Evolutionary conservation across 2,113 vertebrate species (phyloP), one percentile per base, ranked within the genome.

Genomic region (Hemiprocne comata): DNA sequence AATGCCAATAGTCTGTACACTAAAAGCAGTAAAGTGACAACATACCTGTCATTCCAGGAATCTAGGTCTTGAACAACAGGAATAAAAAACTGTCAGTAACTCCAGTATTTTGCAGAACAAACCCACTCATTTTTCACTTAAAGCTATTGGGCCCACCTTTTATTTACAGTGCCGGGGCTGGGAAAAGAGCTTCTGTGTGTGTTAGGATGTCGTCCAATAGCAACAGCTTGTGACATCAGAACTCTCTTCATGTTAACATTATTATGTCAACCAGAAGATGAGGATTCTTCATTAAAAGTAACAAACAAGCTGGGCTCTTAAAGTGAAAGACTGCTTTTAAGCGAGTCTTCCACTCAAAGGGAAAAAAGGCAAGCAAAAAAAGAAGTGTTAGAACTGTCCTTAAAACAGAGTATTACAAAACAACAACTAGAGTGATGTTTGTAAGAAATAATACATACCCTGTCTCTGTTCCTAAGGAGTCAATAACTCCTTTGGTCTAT

Each of bases 401-500:
- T 61, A 54, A 92, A 73, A 57, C 4, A 36, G 34, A 83, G 34
- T 46, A 14, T 73, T 29, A 70, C 65, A 44, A 76, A 29, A 16
- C 34, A 50, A 25, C n/a, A 50, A 26, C n/a, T 29, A 81, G 40
- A 20, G 48, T 46, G 57, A 66, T 69, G 26, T 66, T 89, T 89
- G 5, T 48, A 66, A 60, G 50, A 87, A 83, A 89, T 67, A 94
- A 74, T 4, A 38, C 17, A 42, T 66, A 62, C 71, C 42, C 92
- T 62, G 44, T n/a, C 26, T n/a, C 23, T 55, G 71, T 87, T 97
- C 90, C 91, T 95, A 89, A 89, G 85, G 78, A 93, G 88, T 93
- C 94, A 95, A 21, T 93, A 97, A 94, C 89, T 96, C 73, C 76
- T 86, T 91, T 77, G 76, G 87, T 79, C 42, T 94, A 75, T 50